Conservation (phyloP, 2,888 invertebrate genomes). For the Ferrisia virgata region DNA sequence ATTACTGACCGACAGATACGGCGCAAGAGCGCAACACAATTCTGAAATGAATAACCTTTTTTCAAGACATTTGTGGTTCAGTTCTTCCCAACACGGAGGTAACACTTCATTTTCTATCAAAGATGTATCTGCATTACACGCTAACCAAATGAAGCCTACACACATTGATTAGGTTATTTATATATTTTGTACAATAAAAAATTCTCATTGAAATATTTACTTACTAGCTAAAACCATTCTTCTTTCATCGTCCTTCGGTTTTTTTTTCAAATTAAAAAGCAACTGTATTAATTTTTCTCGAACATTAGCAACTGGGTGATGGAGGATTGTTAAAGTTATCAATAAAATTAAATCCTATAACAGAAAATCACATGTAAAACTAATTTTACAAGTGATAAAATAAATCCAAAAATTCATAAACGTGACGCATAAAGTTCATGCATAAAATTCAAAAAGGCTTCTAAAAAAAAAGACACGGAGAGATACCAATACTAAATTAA, state of each 20-base stretch:
- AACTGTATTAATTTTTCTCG: conserved; percentile 65
- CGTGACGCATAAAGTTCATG: background rate
- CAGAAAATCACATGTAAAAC: background rate
- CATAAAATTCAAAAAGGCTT: too few relatives aligned
- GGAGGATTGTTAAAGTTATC: conserved; percentile 61
- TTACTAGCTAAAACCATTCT: conserved; percentile 59
- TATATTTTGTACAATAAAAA: background rate
- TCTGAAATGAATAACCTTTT: conserved; percentile 66
- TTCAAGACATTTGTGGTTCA: conserved; percentile 66
- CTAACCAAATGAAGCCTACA: conserved; percentile 57
- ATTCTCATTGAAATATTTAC: background rate
- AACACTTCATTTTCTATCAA: conserved; percentile 66
- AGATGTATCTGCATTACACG: conserved; percentile 54
- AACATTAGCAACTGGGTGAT: conserved; percentile 60
- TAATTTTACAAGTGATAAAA: background rate
- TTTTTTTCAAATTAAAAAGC: conserved; percentile 68
- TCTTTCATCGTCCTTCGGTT: conserved; percentile 66
- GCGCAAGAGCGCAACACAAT: conserved; percentile 64
- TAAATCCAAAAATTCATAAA: background rate
- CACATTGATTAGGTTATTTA: conserved; percentile 49
- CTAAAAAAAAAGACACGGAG: too few relatives aligned
- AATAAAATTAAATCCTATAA: conserved; percentile 64
- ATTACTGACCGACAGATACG: conserved; percentile 60
- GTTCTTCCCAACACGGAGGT: conserved; percentile 71
- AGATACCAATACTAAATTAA: too few relatives aligned